Evolutionary conservation across 2,113 vertebrate species (phyloP), one percentile per base, ranked within the genome.

Genomic region (Orycteropus afer): DNA sequence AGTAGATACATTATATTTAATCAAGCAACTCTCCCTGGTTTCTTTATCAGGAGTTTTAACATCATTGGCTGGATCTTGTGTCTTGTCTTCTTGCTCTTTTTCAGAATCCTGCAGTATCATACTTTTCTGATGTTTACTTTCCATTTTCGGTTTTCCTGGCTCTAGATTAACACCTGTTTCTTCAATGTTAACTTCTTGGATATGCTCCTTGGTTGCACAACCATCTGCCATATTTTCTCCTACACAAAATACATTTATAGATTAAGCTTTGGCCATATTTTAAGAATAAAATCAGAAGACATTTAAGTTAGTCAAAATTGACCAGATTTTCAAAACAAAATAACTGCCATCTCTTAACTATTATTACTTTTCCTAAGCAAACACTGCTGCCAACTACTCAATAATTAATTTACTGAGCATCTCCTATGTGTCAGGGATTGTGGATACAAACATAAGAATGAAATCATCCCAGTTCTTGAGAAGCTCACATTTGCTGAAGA

Each of bases 1-100:
- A 0, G 98, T 98, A 94, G 98, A 98, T 37, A 99, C 97, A 55
- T 98, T 99, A 95, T 98, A 99, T 93, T 97, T 99, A 57, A 99
- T 97, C 15, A 99, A 85, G 5, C 98, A 99, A 9, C 98, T 98
- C 1, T 96, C 92, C 12, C 93, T 94, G 45, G 92, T 95, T 87
- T 98, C 96, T 80, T 98, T 97, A 74, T 95, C 95, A 5, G 97
- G 97, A 0, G 97, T 98, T 90, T 97, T 96, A 74, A 86, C 25
- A 51, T 57, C 57, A 86, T 23, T 47, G 27, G 27, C 7, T 88
- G 0, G 32, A 27, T 98, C 93, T 94, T 98, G 95, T 6, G 93
- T 92, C n/a, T 95, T 92, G 18, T 73, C 69, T 10, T 78, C 73
- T 79, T 96, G 89, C 29, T 96, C 63, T 76, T 97, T 86, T 93